A percentile compares a stretch with the other conserved stretches of the same genome.
phyloP scores from a whole-genome alignment of 2,888 invertebrate genomes.

The Xanthorhoe spadicearia region DNA sequence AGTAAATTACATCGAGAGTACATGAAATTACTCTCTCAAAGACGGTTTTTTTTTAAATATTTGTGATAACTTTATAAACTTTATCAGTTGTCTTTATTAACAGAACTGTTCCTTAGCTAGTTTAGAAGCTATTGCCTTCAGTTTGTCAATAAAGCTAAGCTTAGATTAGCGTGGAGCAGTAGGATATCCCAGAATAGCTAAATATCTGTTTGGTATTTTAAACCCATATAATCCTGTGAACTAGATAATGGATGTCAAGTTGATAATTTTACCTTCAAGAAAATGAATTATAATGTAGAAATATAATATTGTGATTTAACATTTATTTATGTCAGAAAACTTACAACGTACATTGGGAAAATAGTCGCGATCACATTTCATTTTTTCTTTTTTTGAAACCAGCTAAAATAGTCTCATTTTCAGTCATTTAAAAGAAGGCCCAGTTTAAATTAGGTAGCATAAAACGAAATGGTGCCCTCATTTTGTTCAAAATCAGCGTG shows the following conservation, averaged over 20 bases:
- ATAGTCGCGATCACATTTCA: too few relatives aligned
- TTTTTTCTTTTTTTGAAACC: neutral
- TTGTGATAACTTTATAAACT: too few relatives aligned
- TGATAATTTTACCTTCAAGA: too few relatives aligned
- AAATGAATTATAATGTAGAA: too few relatives aligned
- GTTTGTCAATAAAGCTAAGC: constrained; percentile 32
- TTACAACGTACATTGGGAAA: too few relatives aligned
- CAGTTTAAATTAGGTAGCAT: neutral
- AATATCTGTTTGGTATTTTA: neutral
- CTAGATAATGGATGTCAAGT: too few relatives aligned
- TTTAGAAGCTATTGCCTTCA: constrained; percentile 25
- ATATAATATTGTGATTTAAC: too few relatives aligned
- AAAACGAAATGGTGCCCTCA: constrained; percentile 25
- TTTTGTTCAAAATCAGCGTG: constrained; percentile 32
- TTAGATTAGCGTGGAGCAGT: constrained; percentile 9
- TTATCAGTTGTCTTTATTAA: neutral
- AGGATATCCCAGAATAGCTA: neutral
- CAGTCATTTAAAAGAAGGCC: neutral
- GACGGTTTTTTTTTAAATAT: too few relatives aligned
- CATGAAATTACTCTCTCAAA: too few relatives aligned
- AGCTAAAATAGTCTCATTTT: constrained; percentile 3
- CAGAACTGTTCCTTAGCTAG: constrained; percentile 11
- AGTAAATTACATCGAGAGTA: too few relatives aligned
- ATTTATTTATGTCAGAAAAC: too few relatives aligned
- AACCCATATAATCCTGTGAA: neutral